Base-by-base conservation (phyloP, 2,888 invertebrate species). In the Mythimna lalbum region DNA sequence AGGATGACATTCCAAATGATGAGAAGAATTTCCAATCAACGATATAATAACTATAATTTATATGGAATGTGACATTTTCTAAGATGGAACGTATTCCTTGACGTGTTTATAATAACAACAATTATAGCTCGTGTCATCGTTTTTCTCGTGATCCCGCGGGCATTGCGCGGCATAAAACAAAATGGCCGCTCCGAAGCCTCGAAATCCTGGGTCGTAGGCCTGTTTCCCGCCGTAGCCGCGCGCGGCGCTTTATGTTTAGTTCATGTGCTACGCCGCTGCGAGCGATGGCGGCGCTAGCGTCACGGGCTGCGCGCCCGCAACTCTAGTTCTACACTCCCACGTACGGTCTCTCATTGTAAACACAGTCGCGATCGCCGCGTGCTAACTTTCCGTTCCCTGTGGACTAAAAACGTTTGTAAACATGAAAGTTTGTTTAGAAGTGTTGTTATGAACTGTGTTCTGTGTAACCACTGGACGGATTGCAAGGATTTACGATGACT, bases 291-390 rank as follows among this genome's bases (percentile, higher is more conserved):
- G 94, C 93, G 94, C 93, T 90, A 78, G 85, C 84, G 87, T 90
- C 89, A 88, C 86, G 75, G 88, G 85, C 87, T 84, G 89, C 92
- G 91, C 87, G 84, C 85, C 78, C 86, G 86, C 86, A 78, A 74
- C 81, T 49, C 47, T 49, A 49, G 47, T n/a, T 78, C 87, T 89
- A 92, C 95, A 95, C 95, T 94, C 95, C 94, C 94, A 94, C 95
- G 93, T 93, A 90, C 91, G 92, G 86, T 83, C 89, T 91, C 93
- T 89, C 87, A 90, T 92, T 92, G 95, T 94, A 95, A 95, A 95
- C 95, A 95, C 94, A 88, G 84, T 82, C 85, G 88, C 82, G 87
- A 84, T 68, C 82, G 83, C 79, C 87, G 90, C 91, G 92, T 90
- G 89, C 86, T 83, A 85, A 86, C 86, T 89, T 90, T 87, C 83